phyloP scores from a whole-genome alignment of 2,113 vertebrate genomes.

The Dryoscopus gambensis region DNA sequence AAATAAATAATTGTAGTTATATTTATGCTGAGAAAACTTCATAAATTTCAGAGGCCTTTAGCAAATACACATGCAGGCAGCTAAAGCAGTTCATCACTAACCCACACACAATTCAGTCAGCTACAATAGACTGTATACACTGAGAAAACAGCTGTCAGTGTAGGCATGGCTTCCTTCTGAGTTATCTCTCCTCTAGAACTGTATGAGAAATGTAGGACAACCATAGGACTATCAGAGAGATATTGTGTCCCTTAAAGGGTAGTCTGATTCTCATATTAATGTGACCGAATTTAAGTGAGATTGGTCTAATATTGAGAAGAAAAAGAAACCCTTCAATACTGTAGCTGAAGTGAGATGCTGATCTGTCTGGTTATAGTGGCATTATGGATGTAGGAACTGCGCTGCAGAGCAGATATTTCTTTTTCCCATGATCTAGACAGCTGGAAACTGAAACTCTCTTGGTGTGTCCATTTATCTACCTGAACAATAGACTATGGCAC shows the following conservation, averaged over 20 bases:
- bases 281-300: neutral
- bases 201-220: neutral
- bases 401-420: neutral
- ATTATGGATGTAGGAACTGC: neutral
- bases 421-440: neutral
- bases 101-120: neutral
- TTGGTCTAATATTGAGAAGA: neutral
- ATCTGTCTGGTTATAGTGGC: neutral
- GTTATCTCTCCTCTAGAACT: neutral
- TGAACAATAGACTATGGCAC: neutral
- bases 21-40: neutral
- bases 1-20: neutral
- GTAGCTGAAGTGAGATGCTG: neutral
- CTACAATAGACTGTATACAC: neutral
- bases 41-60: neutral
- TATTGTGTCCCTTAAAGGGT: neutral
- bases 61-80: neutral
- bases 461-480: neutral
- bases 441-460: neutral
- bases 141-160: neutral
- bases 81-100: neutral
- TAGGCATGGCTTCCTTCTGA: neutral
- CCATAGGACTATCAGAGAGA: neutral
- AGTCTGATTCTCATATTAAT: neutral
- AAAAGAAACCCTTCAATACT: neutral